phyloP scores from a whole-genome alignment of 2,113 vertebrate species.

The Cephalopholis sonnerati region DNA sequence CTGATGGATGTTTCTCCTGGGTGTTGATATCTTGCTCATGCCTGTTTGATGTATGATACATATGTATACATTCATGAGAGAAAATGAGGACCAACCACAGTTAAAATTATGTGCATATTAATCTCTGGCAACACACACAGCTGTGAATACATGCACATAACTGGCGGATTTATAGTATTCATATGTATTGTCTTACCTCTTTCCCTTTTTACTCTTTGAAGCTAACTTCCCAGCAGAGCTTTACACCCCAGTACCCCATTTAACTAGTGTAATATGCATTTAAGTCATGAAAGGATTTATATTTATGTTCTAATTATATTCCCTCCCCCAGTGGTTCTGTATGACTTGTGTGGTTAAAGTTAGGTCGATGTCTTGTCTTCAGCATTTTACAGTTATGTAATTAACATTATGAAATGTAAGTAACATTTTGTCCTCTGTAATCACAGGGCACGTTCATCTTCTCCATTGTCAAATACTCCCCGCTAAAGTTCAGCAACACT shows the following conservation, averaged over 20 bases:
- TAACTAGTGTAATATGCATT: too few relatives aligned
- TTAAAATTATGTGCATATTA: background rate
- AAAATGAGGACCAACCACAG: background rate
- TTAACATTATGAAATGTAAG: too few relatives aligned
- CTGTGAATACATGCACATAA: background rate
- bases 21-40: background rate
- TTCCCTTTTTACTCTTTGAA: background rate
- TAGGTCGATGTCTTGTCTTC: background rate
- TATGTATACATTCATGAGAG: background rate
- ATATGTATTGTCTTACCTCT: background rate
- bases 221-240: background rate
- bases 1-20: background rate
- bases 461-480: constrained; percentile 72
- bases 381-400: background rate
- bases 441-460: constrained; percentile 79
- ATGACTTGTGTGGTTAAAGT: background rate
- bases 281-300: background rate
- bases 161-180: background rate
- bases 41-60: background rate
- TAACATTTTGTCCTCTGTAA: constrained; percentile 3
- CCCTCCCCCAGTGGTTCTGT: background rate
- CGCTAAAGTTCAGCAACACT: constrained; percentile 74
- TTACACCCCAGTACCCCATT: background rate
- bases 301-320: background rate
- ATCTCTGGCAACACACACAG: background rate